These are phyloP conservation scores for Hemithea aestivaria DNA, from an alignment of 2,888 invertebrate genomes.

Conservation along the genomic window DNA sequence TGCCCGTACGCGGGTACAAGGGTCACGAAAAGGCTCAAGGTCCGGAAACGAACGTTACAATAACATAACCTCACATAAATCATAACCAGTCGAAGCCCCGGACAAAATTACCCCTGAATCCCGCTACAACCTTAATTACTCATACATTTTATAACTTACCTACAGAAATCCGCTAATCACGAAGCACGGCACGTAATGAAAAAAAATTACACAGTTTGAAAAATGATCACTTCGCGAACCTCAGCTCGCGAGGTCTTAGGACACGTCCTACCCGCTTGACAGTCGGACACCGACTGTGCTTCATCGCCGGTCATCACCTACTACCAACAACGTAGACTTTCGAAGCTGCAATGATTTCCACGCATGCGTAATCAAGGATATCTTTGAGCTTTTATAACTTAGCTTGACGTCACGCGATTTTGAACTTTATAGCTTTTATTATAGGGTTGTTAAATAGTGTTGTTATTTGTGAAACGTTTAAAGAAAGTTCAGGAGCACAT, in stretches of 20 bases:
- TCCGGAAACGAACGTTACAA: conserved; percentile 8
- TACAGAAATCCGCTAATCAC: conserved; percentile 31
- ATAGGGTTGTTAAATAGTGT: conserved; percentile 8
- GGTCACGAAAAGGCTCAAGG: conserved; percentile 11
- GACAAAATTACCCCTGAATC: conserved; percentile 24
- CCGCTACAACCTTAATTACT: conserved; percentile 31
- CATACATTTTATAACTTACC: conserved; percentile 38
- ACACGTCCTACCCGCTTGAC: conserved; percentile 36
- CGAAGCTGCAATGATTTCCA: conserved; percentile 59
- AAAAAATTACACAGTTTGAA: conserved; percentile 21
- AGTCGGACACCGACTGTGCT: conserved; percentile 62
- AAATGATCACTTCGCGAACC: conserved; percentile 28
- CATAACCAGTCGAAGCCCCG: conserved; percentile 13
- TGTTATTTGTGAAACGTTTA: conserved; percentile 42
- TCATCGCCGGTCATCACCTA: conserved; percentile 12
- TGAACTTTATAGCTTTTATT: conserved; percentile 28
- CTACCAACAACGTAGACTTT: conserved; percentile 27
- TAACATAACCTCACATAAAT: conserved; percentile 10
- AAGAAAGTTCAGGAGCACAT: conserved; percentile 57
- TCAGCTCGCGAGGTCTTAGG: conserved; percentile 19
- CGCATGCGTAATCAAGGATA: conserved; percentile 67
- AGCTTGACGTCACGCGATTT: conserved; percentile 38
- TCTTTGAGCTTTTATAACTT: conserved; percentile 29
- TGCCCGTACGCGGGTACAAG: conserved; percentile 1
- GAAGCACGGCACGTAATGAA: conserved; percentile 33